phyloP scores from a whole-genome alignment of 2,888 invertebrate genomes.

The Thera obeliscata region DNA sequence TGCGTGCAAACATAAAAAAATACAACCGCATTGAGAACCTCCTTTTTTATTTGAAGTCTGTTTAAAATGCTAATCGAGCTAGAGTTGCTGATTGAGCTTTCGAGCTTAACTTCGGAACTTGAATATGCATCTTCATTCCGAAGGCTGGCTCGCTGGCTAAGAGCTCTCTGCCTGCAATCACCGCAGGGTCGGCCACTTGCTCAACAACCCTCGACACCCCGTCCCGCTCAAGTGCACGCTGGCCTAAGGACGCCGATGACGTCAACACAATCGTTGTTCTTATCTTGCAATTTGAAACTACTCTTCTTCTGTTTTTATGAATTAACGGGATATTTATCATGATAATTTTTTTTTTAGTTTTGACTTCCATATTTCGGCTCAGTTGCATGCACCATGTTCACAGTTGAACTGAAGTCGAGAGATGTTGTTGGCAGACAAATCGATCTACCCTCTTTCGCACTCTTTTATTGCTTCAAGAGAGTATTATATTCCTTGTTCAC shows the following conservation, averaged over 20 bases:
- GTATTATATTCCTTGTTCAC: too few relatives aligned
- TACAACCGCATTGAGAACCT: too few relatives aligned
- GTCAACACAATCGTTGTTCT: constrained; percentile 47
- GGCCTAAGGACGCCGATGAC: constrained; percentile 59
- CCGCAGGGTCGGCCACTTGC: constrained; percentile 46
- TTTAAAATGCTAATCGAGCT: constrained; percentile 3
- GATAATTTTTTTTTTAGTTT: too few relatives aligned
- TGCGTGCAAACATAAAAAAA: too few relatives aligned
- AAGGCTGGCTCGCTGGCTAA: constrained; percentile 24
- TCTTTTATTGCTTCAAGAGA: too few relatives aligned
- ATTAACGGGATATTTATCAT: too few relatives aligned
- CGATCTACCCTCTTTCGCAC: too few relatives aligned
- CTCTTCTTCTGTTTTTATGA: neutral
- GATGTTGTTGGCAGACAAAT: too few relatives aligned
- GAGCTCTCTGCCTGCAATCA: constrained; percentile 32
- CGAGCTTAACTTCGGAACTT: constrained; percentile 9
- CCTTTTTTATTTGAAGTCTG: too few relatives aligned
- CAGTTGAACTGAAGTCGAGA: too few relatives aligned
- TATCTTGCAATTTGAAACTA: constrained; percentile 22
- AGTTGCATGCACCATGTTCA: too few relatives aligned
- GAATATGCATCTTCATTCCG: constrained; percentile 31
- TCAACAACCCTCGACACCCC: constrained; percentile 48
- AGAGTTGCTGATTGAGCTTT: constrained; percentile 10
- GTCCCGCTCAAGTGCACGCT: constrained; percentile 56
- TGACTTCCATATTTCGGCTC: too few relatives aligned